A percentile compares a stretch with the other conserved stretches of the same genome.
Conservation (phyloP, 2,888 invertebrate genomes). For the Ecdyonurus torrentis region DNA sequence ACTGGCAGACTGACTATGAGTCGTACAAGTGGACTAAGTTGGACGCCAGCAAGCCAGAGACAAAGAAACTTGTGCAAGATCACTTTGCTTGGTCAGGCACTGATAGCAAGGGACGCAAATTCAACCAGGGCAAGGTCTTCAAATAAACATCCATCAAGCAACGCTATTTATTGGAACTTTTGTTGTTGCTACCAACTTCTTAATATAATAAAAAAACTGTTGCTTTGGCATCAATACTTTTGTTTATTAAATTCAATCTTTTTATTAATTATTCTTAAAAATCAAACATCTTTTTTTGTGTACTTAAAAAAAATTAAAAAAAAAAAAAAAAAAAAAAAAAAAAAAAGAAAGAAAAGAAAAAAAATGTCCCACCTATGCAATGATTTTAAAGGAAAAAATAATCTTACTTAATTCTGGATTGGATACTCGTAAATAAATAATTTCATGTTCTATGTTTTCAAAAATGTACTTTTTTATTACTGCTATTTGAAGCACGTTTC, state of each 20-base stretch:
- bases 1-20: conserved; percentile 96
- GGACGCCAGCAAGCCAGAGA: conserved; percentile 59
- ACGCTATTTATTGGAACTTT: background rate
- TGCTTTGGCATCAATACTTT: background rate
- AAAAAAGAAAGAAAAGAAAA: no score
- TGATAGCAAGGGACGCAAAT: conserved; percentile 75
- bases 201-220: background rate
- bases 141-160: conserved; percentile 43
- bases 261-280: no score
- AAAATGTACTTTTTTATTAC: no score
- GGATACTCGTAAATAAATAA: no score
- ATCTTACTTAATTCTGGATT: no score
- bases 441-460: no score
- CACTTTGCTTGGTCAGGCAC: conserved; percentile 82
- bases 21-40: conserved; percentile 91
- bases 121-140: conserved; percentile 99
- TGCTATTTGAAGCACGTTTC: no score
- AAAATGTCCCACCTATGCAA: no score
- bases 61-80: conserved; percentile 71
- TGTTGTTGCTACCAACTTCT: background rate
- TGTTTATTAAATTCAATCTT: background rate
- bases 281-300: no score
- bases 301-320: no score
- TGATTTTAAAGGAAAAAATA: no score
- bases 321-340: no score